phyloP scores from a whole-genome alignment of 2,888 invertebrate species.

The Polyommatus icarus region DNA sequence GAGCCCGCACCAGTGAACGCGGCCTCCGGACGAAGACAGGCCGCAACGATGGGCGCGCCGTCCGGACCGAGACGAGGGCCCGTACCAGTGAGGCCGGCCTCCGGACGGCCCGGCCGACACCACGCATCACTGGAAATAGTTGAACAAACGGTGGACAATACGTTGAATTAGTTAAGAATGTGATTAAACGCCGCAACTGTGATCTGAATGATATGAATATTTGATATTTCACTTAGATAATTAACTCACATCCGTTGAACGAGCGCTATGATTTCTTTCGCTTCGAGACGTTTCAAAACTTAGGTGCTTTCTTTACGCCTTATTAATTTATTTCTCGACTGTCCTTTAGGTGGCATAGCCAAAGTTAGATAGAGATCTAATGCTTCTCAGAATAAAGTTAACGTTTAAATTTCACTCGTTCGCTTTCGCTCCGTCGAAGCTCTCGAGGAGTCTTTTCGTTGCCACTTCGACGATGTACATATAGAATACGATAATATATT shows the following conservation, averaged over 20 bases:
- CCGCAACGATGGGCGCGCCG: constrained; percentile 94
- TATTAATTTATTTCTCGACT: constrained; percentile 59
- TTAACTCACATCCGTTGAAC: constrained; percentile 68
- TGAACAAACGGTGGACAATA: constrained; percentile 77
- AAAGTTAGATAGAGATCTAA: constrained; percentile 75
- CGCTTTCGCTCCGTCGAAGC: constrained; percentile 43
- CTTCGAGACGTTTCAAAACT: constrained; percentile 53
- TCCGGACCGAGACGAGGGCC: constrained; percentile 92
- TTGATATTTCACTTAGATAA: constrained; percentile 80
- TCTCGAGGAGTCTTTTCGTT: constrained; percentile 42
- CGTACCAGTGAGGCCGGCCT: constrained; percentile 80
- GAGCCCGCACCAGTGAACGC: constrained; percentile 85
- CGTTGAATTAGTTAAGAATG: constrained; percentile 78
- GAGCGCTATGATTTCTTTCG: constrained; percentile 36
- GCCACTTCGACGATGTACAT: constrained; percentile 39
- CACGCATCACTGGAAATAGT: constrained; percentile 59
- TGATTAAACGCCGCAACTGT: constrained; percentile 81
- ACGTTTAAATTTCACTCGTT: constrained; percentile 47
- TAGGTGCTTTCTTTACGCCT: constrained; percentile 75
- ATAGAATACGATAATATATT: constrained; percentile 43
- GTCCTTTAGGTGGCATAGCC: constrained; percentile 75
- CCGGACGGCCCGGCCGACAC: constrained; percentile 48
- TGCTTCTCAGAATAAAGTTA: constrained; percentile 55
- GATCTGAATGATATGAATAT: constrained; percentile 82
- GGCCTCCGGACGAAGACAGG: constrained; percentile 92